Evolutionary conservation across 2,113 vertebrate genomes (phyloP).

Genomic region (Thinocorus orbignyianus): DNA sequence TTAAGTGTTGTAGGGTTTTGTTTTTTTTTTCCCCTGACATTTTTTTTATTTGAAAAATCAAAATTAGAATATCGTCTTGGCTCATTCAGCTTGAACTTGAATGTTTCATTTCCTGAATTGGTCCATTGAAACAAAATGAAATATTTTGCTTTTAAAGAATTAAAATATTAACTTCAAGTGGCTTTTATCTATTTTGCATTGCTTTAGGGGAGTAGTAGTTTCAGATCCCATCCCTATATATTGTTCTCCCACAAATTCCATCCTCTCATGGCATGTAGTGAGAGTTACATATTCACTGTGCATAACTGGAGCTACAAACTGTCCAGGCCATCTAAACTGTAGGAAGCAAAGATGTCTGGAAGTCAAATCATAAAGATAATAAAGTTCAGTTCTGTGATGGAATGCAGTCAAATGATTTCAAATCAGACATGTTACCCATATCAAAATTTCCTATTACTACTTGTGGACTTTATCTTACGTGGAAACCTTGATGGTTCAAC

Average conservation of each 20-base stretch:
- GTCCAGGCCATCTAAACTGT: not conserved
- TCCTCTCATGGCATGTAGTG: not conserved
- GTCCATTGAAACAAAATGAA: not conserved
- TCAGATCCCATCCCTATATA: not conserved
- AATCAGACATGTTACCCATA: not conserved
- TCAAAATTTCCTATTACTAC: not conserved
- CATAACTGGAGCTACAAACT: not conserved
- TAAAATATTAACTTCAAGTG: not conserved
- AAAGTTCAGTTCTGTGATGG: not conserved
- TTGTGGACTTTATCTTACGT: not conserved
- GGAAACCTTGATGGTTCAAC: not conserved
- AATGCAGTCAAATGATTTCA: not conserved
- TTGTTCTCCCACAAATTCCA: not conserved
- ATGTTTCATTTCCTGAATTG: not conserved
- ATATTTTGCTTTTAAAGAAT: not conserved
- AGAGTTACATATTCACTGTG: not conserved
- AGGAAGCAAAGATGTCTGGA: not conserved
- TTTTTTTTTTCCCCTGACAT: not conserved
- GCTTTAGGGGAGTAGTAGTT: not conserved
- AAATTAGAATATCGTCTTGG: not conserved
- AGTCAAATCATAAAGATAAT: conserved; percentile 2
- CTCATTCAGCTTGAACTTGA: not conserved
- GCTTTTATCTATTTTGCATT: not conserved
- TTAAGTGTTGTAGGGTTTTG: not conserved
- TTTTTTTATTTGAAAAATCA: not conserved